phyloP scores from a whole-genome alignment of 2,888 invertebrate species.

The Dioctria rufipes region DNA sequence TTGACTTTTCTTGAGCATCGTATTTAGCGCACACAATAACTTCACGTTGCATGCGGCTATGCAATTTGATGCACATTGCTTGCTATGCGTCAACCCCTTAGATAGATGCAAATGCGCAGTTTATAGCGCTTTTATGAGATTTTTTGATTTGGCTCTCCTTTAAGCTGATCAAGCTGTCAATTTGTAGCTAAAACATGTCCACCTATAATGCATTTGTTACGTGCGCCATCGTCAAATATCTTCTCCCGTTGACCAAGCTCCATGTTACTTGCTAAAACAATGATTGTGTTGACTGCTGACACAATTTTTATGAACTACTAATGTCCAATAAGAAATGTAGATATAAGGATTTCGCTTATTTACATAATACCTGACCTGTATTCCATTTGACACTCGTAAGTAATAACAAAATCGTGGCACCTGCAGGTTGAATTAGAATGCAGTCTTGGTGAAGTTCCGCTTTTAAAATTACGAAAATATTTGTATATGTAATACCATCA shows the following conservation, averaged over 20 bases:
- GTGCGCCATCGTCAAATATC: constrained; percentile 36
- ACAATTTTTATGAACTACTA: not conserved
- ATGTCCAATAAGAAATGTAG: too few relatives aligned
- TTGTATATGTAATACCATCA: too few relatives aligned
- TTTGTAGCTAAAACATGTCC: constrained; percentile 42
- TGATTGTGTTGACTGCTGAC: not conserved
- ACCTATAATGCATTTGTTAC: constrained; percentile 44
- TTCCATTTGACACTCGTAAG: too few relatives aligned
- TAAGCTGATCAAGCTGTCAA: constrained; percentile 16
- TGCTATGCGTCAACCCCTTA: constrained; percentile 22
- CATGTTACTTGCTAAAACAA: not conserved
- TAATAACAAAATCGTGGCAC: too few relatives aligned
- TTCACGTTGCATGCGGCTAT: constrained; percentile 30
- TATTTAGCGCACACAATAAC: not conserved
- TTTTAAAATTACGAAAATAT: too few relatives aligned
- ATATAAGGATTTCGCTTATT: too few relatives aligned
- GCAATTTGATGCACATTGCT: not conserved
- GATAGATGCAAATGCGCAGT: constrained; percentile 28
- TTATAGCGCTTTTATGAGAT: constrained; percentile 20
- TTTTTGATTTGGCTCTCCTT: constrained; percentile 20
- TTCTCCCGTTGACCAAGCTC: not conserved
- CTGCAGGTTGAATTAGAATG: too few relatives aligned
- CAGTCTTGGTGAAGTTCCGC: too few relatives aligned
- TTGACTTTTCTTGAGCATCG: not conserved
- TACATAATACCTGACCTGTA: too few relatives aligned